A percentile compares a stretch with the other conserved stretches of the same genome.
These are phyloP conservation scores for Eupithecia subumbrata DNA, from an alignment of 2,888 invertebrate genomes.

Conservation along the genomic window DNA sequence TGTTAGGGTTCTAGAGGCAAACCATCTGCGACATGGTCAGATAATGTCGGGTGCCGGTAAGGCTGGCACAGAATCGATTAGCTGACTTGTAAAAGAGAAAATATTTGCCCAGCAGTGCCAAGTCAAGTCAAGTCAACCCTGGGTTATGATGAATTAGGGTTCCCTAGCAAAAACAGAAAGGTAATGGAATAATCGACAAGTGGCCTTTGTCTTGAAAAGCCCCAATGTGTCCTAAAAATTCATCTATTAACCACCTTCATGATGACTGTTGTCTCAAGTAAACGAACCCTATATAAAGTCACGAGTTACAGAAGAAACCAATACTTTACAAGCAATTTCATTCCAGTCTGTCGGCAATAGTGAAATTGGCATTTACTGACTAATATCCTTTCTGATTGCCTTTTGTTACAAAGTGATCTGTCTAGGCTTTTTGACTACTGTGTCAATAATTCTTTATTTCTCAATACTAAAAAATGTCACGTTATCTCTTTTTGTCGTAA, in stretches of 20 bases:
- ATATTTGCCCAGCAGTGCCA: background rate
- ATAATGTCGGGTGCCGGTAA: background rate
- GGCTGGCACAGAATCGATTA: background rate
- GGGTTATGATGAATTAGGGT: background rate
- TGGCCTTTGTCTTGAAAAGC: background rate
- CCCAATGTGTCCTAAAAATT: background rate
- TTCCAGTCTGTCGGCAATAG: background rate
- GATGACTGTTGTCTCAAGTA: background rate
- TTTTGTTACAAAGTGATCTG: no score
- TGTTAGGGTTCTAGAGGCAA: background rate
- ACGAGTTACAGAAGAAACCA: background rate
- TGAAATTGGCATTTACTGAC: constrained; percentile 7
- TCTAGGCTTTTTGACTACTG: no score
- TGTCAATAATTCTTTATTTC: no score
- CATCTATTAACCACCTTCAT: background rate
- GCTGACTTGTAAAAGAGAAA: background rate
- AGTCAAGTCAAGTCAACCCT: background rate
- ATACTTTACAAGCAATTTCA: background rate
- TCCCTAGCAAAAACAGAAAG: background rate
- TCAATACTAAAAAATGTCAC: no score
- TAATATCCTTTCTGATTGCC: no score
- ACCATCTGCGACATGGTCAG: background rate
- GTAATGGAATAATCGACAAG: background rate
- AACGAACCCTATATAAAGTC: background rate
- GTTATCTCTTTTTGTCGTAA: no score